These are phyloP conservation scores for Andricus quercusramuli DNA, from an alignment of 2,888 invertebrate genomes.

Conservation along the genomic window DNA sequence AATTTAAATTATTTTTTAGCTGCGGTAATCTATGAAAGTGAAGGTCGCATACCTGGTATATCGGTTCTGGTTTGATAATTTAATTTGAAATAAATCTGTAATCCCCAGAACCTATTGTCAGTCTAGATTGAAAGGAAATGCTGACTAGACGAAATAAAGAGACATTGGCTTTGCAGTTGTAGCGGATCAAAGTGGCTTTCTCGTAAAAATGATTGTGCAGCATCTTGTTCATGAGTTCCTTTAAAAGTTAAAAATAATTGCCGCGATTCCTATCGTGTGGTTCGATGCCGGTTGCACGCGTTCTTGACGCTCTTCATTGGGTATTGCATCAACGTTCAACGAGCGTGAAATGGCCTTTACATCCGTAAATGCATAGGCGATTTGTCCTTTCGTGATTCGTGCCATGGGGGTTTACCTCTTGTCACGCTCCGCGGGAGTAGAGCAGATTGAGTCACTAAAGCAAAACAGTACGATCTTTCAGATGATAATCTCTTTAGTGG, in stretches of 20 bases:
- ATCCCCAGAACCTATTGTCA: not conserved
- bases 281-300: slow-evolving; percentile 49
- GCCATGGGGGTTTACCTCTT: slow-evolving; percentile 33
- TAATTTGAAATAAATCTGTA: not conserved
- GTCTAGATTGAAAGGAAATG: not conserved
- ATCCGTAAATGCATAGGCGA: slow-evolving; percentile 47
- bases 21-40: not conserved
- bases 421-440: slow-evolving; percentile 36
- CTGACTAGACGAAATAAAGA: not conserved
- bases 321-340: slow-evolving; percentile 54
- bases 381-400: slow-evolving; percentile 38
- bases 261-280: slow-evolving; percentile 28
- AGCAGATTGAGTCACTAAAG: slow-evolving; percentile 36
- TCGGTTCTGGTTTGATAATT: not conserved
- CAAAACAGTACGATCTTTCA: slow-evolving; percentile 12
- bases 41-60: not conserved
- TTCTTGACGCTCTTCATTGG: slow-evolving; percentile 47
- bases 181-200: not conserved
- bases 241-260: slow-evolving; percentile 5
- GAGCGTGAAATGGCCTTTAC: slow-evolving; percentile 54
- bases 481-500: not conserved
- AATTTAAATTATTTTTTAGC: not conserved
- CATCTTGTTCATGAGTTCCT: not conserved
- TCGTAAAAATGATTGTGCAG: not conserved
- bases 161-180: not conserved